Percentiles rank a stretch among this genome's conserved stretches.
Conservation (phyloP, 2,113 vertebrate species). For the Pomatorhinus ruficollis region DNA sequence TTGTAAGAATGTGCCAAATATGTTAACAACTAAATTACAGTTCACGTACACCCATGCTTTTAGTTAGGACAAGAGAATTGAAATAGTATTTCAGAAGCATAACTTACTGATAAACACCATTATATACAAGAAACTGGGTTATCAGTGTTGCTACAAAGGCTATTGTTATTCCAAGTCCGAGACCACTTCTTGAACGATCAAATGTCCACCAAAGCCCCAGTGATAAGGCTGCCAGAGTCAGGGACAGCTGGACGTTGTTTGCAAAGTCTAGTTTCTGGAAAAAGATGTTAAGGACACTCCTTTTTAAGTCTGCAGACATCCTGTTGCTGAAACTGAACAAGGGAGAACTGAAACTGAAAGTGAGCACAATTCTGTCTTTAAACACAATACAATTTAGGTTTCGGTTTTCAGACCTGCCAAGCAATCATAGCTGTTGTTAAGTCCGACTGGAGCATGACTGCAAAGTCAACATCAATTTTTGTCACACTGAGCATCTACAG, state of each 20-base stretch:
- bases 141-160: slow-evolving; percentile 84
- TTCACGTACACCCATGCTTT: background rate
- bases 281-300: slow-evolving; percentile 68
- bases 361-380: background rate
- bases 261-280: slow-evolving; percentile 85
- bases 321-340: background rate
- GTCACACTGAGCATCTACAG: background rate
- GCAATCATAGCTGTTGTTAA: background rate
- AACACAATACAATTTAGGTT: background rate
- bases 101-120: slow-evolving; percentile 86
- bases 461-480: background rate
- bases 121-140: slow-evolving; percentile 84
- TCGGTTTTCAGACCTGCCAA: background rate
- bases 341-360: background rate
- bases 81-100: background rate
- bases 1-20: background rate
- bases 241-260: slow-evolving; percentile 81
- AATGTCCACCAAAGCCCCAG: slow-evolving; percentile 86
- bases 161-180: slow-evolving; percentile 84
- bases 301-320: background rate
- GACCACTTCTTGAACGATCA: slow-evolving; percentile 84
- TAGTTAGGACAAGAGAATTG: background rate
- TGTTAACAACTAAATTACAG: background rate
- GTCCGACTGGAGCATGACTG: background rate
- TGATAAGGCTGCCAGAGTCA: slow-evolving; percentile 81